Base-by-base conservation (phyloP, 2,888 invertebrate species). In the Eupsilia transversa region DNA sequence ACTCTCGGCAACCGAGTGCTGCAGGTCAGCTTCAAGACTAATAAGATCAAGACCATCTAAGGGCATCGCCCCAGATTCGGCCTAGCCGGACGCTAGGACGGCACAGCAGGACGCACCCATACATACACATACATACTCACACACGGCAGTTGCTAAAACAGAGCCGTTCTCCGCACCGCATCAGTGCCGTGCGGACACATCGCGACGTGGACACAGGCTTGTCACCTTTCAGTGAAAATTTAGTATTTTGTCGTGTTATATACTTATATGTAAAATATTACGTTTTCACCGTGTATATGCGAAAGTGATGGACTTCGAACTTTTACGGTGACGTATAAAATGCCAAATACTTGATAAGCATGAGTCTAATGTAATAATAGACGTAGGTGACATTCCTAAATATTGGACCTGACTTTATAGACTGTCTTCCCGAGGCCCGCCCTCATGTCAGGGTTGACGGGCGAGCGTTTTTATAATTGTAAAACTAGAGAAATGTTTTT, bases 21-120 rank as follows among this genome's bases (percentile, higher is more conserved):
- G 91, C 99, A 99, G 97, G 99, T 99, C 94, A 98, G 98, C 95
- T 98, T 98, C 97, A 98, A 98, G 97, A 98, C 98, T 92, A 98
- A 97, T 96, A 98, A 98, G 96, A 97, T 97, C 96, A 97, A 97
- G 97, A 97, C 97, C 92, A 97, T 97, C 97, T 97, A 97, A 97
- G 95, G 94, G 93, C 94, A 91, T 93, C 93, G 89, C 87, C 90
- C 90, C 89, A 90, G 90, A 90, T 86, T 87, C 92, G 93, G 93
- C 94, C 94, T 92, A 91, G 94, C 94, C 89, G 93, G 93, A 92
- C 94, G 94, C 92, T 95, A 96, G 96, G 96, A 95, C 96, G 96
- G 96, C 96, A 96, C 95, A 88, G 94, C 95, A 95, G 95, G 94
- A 92, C 95, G 95, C 96, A 95, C 94, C 95, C 96, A 96, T 96